These are phyloP conservation scores for Dicentrarchus labrax DNA, from an alignment of 2,113 vertebrate species.

Conservation along the genomic window DNA sequence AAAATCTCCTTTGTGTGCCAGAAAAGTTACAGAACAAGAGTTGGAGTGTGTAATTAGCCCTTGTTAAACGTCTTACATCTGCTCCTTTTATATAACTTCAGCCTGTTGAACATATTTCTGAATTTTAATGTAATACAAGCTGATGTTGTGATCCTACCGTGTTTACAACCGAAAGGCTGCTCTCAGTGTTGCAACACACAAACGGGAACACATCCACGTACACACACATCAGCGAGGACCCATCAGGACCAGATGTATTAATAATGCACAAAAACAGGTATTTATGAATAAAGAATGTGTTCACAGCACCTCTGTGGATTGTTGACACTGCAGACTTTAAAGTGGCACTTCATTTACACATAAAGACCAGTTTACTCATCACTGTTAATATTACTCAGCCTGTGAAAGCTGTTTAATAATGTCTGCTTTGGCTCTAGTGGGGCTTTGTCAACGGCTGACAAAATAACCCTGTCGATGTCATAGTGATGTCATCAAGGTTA, in stretches of 20 bases:
- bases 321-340: neutral
- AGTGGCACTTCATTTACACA: no score
- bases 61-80: conserved; percentile 54
- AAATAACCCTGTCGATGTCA: neutral
- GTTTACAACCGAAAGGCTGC: neutral
- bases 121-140: conserved; percentile 22
- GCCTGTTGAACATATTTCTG: conserved; percentile 29
- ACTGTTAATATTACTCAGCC: neutral
- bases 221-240: neutral
- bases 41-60: conserved; percentile 49
- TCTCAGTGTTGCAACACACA: neutral
- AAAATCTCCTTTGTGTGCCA: conserved; percentile 27
- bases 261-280: neutral
- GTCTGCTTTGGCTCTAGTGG: neutral
- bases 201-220: neutral
- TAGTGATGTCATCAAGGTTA: neutral
- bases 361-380: no score
- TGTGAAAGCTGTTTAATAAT: neutral
- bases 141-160: conserved; percentile 7
- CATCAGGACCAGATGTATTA: conserved; percentile 4
- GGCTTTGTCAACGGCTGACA: neutral
- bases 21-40: conserved; percentile 37
- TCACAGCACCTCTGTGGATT: neutral
- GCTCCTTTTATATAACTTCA: conserved; percentile 22
- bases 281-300: neutral